Base-by-base conservation (phyloP, 1,140 invertebrate genomes). In the Aricia agestis region DNA sequence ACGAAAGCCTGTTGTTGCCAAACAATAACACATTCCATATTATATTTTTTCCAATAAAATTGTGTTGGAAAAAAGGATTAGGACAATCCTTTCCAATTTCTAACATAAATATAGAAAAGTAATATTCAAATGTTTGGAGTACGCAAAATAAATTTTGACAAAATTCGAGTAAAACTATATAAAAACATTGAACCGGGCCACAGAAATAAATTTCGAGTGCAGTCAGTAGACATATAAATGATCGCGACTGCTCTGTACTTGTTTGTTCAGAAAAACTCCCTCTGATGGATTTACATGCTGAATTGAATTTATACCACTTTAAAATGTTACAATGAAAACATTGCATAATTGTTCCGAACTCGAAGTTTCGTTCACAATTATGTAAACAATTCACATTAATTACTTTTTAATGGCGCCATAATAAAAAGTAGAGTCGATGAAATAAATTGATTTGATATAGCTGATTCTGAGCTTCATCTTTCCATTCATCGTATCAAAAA, bases 221-320 rank as follows among this genome's bases (percentile, higher is more conserved):
- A 45, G 59, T 67, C 36, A 18, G 65, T 69, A 68, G 25, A 70
- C 58, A 68, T 70, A 70, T 70, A 41, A 59, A 73, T 70, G 72
- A 66, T 68, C 25, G 68, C 32, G 68, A 70, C 66, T 69, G 58
- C 68, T 61, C 32, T 36, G 68, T 68, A 72, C 59, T 69, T 63
- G 58, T 70, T 71, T 72, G 67, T 70, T 58, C 57, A 69, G 32
- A 70, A 73, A 71, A 75, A 75, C 57, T 67, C 52, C 74, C 58
- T 59, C 70, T 73, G 71, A 75, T 71, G 72, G 67, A 75, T 75
- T 75, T 73, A 71, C 67, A 75, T 73, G 68, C 59, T 67, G 71
- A 71, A 71, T 72, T 75, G 67, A 73, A 73, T 75, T 72, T 70
- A 71, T 73, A 67, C 36, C 17, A 69, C 45, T 66, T 69, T 73